Evolutionary conservation across 2,888 invertebrate species (phyloP).

Genomic region (Spilosoma lubricipeda): DNA sequence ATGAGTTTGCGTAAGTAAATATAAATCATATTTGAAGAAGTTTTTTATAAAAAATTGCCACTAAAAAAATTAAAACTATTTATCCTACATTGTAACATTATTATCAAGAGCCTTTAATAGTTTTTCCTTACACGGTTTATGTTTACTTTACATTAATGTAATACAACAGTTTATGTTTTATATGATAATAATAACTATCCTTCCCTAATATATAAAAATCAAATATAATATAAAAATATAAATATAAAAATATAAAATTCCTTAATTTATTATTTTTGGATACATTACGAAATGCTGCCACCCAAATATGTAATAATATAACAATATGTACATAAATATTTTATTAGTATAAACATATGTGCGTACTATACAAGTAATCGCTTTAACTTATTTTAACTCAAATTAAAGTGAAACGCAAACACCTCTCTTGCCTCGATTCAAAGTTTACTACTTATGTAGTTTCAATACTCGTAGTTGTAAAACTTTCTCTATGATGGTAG

Average conservation of each 20-base stretch:
- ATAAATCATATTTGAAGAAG: background rate
- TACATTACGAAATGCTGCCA: background rate
- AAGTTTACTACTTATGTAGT: slow-evolving; percentile 82
- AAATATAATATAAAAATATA: too few species aligned
- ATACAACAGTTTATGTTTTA: background rate
- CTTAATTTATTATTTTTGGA: background rate
- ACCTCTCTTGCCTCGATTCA: slow-evolving; percentile 75
- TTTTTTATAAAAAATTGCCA: background rate
- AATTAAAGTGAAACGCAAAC: slow-evolving; percentile 77
- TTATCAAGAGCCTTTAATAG: too few species aligned
- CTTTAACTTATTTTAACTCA: slow-evolving; percentile 76
- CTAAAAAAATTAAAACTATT: background rate
- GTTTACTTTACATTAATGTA: background rate
- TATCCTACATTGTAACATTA: background rate
- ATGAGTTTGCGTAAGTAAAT: background rate
- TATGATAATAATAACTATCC: background rate
- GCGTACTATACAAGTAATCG: slow-evolving; percentile 55
- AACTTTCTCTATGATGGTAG: slow-evolving; percentile 81
- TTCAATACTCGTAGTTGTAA: slow-evolving; percentile 80
- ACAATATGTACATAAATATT: slow-evolving; percentile 49
- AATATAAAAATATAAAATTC: too few species aligned
- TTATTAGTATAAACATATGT: slow-evolving; percentile 35
- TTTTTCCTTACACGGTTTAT: background rate
- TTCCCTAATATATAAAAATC: too few species aligned
- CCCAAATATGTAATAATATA: slow-evolving; percentile 26